Base-by-base conservation (phyloP, 2,797 vertebrate genomes). In the Xenopus petersii region DNA sequence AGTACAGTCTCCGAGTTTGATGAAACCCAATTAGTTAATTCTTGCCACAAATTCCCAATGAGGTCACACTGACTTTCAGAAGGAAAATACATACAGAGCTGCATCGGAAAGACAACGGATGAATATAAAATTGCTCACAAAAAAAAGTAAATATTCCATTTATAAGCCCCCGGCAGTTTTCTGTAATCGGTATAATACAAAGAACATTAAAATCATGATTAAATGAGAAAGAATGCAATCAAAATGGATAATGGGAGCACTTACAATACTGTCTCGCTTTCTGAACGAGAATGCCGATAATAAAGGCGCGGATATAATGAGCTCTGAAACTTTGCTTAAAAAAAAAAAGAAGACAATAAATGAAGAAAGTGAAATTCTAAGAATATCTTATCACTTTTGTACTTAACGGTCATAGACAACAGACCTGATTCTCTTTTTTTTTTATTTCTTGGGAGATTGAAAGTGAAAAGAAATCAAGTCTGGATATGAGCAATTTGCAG, bases 191-290 rank as follows among this genome's bases (percentile, higher is more conserved):
- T 56, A 56, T 56, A 56, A 56, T 56, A 56, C 54, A 56, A 56
- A 13, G n/a, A 56, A 56, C 54, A 56, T 56, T 56, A 56, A 56
- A 56, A 56, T 56, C 54, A 17, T 56, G 54, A 56, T 16, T 56
- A 56, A 51, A 51, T 15, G 49, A 51, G 49, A 51, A 56, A 56
- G 54, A 56, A 56, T 17, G 54, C 54, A 56, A 56, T 56, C 54
- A 56, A 51, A 15, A 56, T 17, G 54, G 54, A 56, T 56, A 56
- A 56, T 56, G 54, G 54, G 13, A 56, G 54, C 54, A 56, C 54
- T 56, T 56, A 56, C 16, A 56, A 8, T 15, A 56, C 13, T 17
- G 54, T 56, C 54, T 56, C 54, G 12, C 7, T 17, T 56, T 56
- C 54, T 56, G 54, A n/a, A 17, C 15, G 15, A 56, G 12, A 56